Percentiles rank a stretch among this genome's conserved stretches.
These are phyloP conservation scores for Pyralis farinalis DNA, from an alignment of 2,888 invertebrate genomes.

Conservation along the genomic window DNA sequence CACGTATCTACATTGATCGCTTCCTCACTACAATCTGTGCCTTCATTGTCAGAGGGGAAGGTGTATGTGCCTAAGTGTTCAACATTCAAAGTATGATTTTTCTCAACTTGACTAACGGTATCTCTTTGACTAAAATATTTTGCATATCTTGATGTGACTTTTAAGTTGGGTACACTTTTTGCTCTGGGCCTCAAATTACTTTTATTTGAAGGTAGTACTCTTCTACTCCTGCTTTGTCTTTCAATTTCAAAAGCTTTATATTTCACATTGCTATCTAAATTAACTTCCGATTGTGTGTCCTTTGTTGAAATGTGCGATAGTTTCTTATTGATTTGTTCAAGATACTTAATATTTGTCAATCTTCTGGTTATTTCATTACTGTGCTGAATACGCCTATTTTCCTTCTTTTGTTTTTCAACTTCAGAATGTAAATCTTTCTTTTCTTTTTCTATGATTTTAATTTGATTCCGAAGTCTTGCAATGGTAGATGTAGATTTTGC, in stretches of 20 bases:
- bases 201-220: slow-evolving; percentile 28
- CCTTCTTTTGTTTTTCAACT: slow-evolving; percentile 84
- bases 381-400: slow-evolving; percentile 83
- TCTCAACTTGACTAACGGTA: slow-evolving; percentile 50
- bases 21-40: slow-evolving; percentile 23
- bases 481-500: slow-evolving; percentile 86
- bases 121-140: slow-evolving; percentile 75
- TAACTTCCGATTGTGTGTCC: slow-evolving; percentile 45
- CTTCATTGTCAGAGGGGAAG: slow-evolving; percentile 28
- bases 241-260: slow-evolving; percentile 69
- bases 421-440: slow-evolving; percentile 83
- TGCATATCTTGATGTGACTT: slow-evolving; percentile 71
- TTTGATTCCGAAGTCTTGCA: slow-evolving; percentile 87
- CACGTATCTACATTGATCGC: slow-evolving; percentile 26
- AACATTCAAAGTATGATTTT: slow-evolving; percentile 29
- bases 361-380: slow-evolving; percentile 79
- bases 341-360: slow-evolving; percentile 85
- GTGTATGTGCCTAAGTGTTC: slow-evolving; percentile 23
- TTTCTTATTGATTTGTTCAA: slow-evolving; percentile 87
- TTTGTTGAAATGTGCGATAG: slow-evolving; percentile 50
- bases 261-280: slow-evolving; percentile 47
- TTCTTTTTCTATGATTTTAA: slow-evolving; percentile 87
- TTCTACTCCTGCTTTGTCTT: slow-evolving; percentile 53
- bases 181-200: slow-evolving; percentile 49
- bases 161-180: slow-evolving; percentile 75